Evolutionary conservation across 2,113 vertebrate genomes (phyloP).

Genomic region (Microcebus tavaratra): DNA sequence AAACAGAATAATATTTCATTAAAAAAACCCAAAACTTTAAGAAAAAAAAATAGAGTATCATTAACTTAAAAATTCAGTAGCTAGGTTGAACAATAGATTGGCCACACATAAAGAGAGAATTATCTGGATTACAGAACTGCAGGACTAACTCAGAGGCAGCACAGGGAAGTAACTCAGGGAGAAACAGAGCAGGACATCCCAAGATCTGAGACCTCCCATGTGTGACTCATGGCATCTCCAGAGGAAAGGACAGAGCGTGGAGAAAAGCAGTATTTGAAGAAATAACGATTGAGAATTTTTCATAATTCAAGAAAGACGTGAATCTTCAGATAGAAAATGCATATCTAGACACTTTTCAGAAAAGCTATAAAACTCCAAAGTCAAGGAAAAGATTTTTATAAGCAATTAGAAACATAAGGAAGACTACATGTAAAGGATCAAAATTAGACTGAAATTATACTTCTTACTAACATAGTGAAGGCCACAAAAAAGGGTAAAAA

Average conservation of each 20-base stretch:
- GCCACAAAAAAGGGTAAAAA: background rate
- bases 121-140: no score
- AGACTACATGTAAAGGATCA: background rate
- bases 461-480: background rate
- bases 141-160: accelerated
- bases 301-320: background rate
- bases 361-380: background rate
- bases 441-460: background rate
- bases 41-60: background rate
- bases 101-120: background rate
- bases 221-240: accelerated
- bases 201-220: accelerated
- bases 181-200: background rate
- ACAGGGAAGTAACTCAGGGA: background rate
- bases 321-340: background rate
- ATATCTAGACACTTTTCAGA: background rate
- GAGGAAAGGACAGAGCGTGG: background rate
- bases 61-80: background rate
- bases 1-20: background rate
- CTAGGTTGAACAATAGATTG: background rate
- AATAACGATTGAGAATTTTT: background rate
- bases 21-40: background rate
- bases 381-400: conserved; percentile 31
- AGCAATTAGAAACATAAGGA: background rate
- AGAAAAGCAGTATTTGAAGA: background rate